Evolutionary conservation across 2,113 vertebrate species (phyloP), one percentile per base, ranked within the genome.

Genomic region (Prionailurus viverrinus): DNA sequence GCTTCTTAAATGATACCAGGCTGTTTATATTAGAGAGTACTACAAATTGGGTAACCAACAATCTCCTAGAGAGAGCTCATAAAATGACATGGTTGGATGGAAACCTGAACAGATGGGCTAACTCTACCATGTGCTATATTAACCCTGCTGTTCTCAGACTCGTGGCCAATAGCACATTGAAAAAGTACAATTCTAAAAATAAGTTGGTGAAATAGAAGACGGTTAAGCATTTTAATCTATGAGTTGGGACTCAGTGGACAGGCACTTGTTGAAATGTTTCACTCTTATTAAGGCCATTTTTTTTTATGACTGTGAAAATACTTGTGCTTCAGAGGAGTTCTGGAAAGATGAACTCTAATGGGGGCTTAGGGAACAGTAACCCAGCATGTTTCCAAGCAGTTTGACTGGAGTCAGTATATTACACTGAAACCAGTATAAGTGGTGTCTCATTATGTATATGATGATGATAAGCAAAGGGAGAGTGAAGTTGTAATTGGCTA

Each of bases 21-120:
- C 95, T 92, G 97, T 91, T 98, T 98, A 91, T 97, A 97, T 98
- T 91, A 97, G 94, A 97, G 97, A 98, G 91, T 65, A 87, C 95
- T 96, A 98, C 98, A 98, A 98, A 98, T 81, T 84, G 36, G 97
- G 97, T 98, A 98, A 97, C 97, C 96, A 1, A 92, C 96, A 90
- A 89, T 92, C 98, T 98, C 98, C 98, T 98, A 74, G 98, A 95
- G 98, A 98, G 98, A 94, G 83, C 98, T 98, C 39, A 36, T 97
- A 89, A 96, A 98, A 94, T 97, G 97, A 98, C 97, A 96, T 41
- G 98, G 97, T 96, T 98, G 98, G 98, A 79, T 97, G 98, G 97
- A 91, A 98, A 98, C 73, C 58, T 97, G 98, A 98, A 97, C 98
- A 99, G 98, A 98, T 98, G 98, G 98, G 94, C 83, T 83, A 98